phyloP scores from a whole-genome alignment of 2,113 vertebrate genomes.

The Talpa occidentalis region DNA sequence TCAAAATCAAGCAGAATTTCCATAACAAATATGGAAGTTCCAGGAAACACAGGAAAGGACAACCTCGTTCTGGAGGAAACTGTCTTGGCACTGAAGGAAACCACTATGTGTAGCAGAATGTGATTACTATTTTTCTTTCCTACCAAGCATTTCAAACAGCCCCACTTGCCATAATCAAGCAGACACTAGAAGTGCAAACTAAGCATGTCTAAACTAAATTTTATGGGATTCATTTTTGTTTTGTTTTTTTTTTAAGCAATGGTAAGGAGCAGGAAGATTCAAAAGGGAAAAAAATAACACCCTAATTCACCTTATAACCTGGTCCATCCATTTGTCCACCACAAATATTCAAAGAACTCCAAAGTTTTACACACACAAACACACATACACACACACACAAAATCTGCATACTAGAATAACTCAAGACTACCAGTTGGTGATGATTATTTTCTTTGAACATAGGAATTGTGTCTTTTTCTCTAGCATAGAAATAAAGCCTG shows the following conservation, averaged over 20 bases:
- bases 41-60: background rate
- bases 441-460: background rate
- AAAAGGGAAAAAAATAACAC: constrained; percentile 10
- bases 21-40: background rate
- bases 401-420: background rate
- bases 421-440: background rate
- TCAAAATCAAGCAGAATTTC: constrained; percentile 15
- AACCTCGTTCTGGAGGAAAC: background rate
- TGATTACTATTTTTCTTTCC: background rate
- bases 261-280: background rate
- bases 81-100: background rate
- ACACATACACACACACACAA: no score
- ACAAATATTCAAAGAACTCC: background rate
- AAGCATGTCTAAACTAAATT: constrained; percentile 1
- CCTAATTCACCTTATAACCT: background rate
- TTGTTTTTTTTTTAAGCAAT: background rate
- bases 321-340: background rate
- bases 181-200: background rate
- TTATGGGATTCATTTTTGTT: background rate
- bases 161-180: constrained; percentile 6
- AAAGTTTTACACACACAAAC: background rate
- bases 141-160: background rate
- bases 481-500: constrained; percentile 16
- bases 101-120: background rate
- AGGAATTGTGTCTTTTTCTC: background rate